A percentile compares a stretch with the other conserved stretches of the same genome.
phyloP scores from a whole-genome alignment of 2,113 vertebrate species.

The Megaptera novaeangliae region DNA sequence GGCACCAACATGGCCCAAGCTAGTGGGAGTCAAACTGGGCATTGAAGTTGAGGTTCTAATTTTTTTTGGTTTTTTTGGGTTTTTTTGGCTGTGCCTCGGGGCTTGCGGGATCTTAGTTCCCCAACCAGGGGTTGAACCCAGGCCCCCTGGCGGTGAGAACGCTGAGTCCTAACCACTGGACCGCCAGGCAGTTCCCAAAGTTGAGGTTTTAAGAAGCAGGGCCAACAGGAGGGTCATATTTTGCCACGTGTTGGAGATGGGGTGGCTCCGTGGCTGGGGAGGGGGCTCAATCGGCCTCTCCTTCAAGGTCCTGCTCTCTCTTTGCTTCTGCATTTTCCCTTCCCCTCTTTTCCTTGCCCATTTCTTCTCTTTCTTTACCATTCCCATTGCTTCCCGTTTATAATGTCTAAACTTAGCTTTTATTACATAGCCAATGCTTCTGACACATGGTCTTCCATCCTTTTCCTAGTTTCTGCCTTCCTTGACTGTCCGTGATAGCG shows the following conservation, averaged over 20 bases:
- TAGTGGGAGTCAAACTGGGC: no score
- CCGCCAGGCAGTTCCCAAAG: neutral
- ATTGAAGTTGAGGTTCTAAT: neutral
- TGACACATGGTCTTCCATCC: no score
- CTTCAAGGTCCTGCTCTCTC: neutral
- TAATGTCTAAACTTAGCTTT: neutral
- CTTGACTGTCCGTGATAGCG: neutral
- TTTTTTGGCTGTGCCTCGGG: neutral
- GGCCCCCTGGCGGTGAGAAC: neutral
- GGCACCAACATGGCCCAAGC: fast-evolving
- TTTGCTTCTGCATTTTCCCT: neutral
- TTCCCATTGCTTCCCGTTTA: neutral
- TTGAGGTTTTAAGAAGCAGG: neutral
- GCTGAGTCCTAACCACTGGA: neutral
- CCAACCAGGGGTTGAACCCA: neutral
- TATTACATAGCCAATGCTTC: neutral
- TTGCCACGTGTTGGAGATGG: neutral
- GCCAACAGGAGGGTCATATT: neutral
- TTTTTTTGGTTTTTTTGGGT: neutral
- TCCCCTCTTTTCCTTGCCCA: neutral
- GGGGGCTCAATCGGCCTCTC: fast-evolving
- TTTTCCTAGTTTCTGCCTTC: neutral
- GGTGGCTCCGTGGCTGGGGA: fast-evolving
- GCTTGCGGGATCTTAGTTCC: neutral
- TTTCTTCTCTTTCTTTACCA: neutral